Percentiles rank a stretch among this genome's conserved stretches.
Conservation (phyloP, 2,797 vertebrate species). For the Mormyrops attenuatus region DNA sequence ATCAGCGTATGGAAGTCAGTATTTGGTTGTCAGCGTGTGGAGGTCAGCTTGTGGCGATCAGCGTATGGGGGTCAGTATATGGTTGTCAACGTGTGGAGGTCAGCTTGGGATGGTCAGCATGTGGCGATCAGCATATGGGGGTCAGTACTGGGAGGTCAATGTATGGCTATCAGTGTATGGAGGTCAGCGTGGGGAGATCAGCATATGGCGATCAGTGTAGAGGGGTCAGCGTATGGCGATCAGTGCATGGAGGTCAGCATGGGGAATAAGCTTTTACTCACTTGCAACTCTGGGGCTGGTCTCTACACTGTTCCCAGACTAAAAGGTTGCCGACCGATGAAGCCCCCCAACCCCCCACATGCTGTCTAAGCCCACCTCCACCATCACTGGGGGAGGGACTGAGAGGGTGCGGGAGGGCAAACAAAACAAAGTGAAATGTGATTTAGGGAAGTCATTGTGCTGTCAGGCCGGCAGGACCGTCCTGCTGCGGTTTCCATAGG, state of each 20-base stretch:
- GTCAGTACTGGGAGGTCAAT: not conserved
- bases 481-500: constrained; percentile 45
- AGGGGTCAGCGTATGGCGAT: not conserved
- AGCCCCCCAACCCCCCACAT: not conserved
- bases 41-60: not conserved
- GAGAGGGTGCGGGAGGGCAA: constrained; percentile 22
- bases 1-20: no score
- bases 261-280: not conserved
- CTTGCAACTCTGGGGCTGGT: not conserved
- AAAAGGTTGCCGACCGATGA: not conserved
- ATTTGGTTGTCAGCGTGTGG: no score
- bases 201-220: not conserved
- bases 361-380: not conserved
- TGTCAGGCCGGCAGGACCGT: constrained; percentile 43
- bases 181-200: not conserved
- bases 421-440: constrained; percentile 30
- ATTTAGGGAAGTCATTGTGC: constrained; percentile 58
- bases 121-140: no score
- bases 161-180: not conserved
- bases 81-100: no score
- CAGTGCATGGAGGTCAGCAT: no score
- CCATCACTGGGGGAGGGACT: constrained; percentile 39
- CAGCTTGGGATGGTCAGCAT: no score
- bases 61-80: not conserved
- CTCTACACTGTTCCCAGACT: not conserved